Evolutionary conservation across 2,888 invertebrate species (phyloP).

Genomic region (Prenolepis imparis): DNA sequence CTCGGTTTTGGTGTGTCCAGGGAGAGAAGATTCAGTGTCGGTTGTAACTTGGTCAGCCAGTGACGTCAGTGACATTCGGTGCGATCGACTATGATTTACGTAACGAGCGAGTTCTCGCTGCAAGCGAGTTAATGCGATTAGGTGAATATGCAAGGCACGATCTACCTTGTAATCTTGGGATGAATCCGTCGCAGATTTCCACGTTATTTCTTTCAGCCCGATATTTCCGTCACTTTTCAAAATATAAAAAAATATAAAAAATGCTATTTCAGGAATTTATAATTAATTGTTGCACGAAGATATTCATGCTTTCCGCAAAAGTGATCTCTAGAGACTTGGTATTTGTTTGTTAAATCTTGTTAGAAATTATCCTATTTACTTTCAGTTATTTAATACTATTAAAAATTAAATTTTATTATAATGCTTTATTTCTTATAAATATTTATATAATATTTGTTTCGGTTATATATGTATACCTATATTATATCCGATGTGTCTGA

Average conservation of each 20-base stretch:
- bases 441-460: not conserved
- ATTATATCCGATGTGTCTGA: not conserved
- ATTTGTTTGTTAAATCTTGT: not conserved
- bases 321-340: not conserved
- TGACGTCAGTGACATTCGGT: slow-evolving; percentile 64
- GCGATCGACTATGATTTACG: slow-evolving; percentile 44
- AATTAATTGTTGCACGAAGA: slow-evolving; percentile 2
- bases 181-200: not conserved
- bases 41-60: slow-evolving; percentile 38
- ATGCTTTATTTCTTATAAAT: not conserved
- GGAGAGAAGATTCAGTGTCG: slow-evolving; percentile 36
- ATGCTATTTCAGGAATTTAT: not conserved
- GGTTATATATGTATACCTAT: not conserved
- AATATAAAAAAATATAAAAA: slow-evolving; percentile 5
- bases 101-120: slow-evolving; percentile 6
- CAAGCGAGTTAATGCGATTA: slow-evolving; percentile 22
- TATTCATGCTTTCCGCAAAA: not conserved
- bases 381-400: not conserved
- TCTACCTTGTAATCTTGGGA: not conserved
- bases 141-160: slow-evolving; percentile 37
- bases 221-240: not conserved
- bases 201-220: not conserved
- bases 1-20: slow-evolving; percentile 17
- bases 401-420: slow-evolving; percentile 1
- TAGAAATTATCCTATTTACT: not conserved